Base-by-base conservation (phyloP, 2,113 vertebrate species). In the Electrona antarctica region DNA sequence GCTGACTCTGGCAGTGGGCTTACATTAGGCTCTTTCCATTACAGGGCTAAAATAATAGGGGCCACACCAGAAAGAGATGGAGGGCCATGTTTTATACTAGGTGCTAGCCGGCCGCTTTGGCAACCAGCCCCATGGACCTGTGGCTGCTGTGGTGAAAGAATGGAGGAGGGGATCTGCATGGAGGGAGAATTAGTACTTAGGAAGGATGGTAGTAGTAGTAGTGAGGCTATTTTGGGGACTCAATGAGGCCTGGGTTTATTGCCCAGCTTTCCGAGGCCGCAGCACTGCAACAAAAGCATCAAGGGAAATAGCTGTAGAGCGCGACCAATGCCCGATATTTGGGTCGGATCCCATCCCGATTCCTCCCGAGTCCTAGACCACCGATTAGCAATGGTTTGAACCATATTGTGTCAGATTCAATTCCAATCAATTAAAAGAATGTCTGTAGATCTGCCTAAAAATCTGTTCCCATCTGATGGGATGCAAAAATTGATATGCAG, bases 11-110 rank as follows among this genome's bases (percentile, higher is more conserved):
- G 79, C 54, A 84, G 79, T 15, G 33, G 28, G 50, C 47, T 15
- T 15, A 58, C 47, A 87, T 90, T 85, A 76, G 77, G 76, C 70
- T 86, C 76, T 89, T 89, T 85, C 82, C 87, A 89, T 90, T 86
- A 87, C 72, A 7, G 76, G 76, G 65, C 70, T 76, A 84, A 88
- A 41, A 88, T 87, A 82, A 90, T 81, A 86, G 85, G 77, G 85
- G 75, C 73, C 46, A 50, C 21, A 28, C 73, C 74, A 46, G 74
- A 84, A 55, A 33, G 57, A 85, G 83, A 84, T 28, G 74, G 76
- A 80, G 80, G 21, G 3, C 67, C 66, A 2, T 61, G 80, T 80
- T 88, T 91, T 88, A 89, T 90, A 41, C 33, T 41, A 87, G 86
- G 86, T 88, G 87, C 83, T 86, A 88, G 77, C 76, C 76, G 73